Percentiles rank a stretch among this genome's conserved stretches.
Evolutionary conservation across 2,888 invertebrate genomes (phyloP).

Genomic region (Drosophila sordidula): DNA sequence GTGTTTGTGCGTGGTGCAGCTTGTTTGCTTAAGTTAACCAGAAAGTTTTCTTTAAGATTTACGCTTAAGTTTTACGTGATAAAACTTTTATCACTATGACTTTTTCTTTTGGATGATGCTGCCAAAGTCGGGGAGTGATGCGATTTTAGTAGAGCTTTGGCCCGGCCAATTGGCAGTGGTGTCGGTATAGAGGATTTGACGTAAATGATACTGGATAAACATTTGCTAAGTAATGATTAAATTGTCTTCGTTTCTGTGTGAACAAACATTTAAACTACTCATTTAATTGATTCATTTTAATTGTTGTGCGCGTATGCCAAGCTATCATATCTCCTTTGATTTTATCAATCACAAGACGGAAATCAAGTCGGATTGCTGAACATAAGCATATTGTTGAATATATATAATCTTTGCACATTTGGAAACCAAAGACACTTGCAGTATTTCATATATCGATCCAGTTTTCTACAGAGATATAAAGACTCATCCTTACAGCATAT

Average conservation of each 20-base stretch:
- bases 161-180: conserved; percentile 32
- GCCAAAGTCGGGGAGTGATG: conserved; percentile 43
- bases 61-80: conserved; percentile 80
- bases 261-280: not conserved
- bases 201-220: conserved; percentile 1
- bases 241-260: not conserved
- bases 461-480: conserved; percentile 6
- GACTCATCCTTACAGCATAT: conserved; percentile 20
- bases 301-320: too few species aligned
- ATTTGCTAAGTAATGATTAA: not conserved
- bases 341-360: too few species aligned
- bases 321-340: too few species aligned
- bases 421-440: too few species aligned
- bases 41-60: conserved; percentile 81
- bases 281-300: too few species aligned
- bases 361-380: too few species aligned
- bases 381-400: too few species aligned
- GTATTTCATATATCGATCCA: not conserved
- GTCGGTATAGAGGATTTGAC: conserved; percentile 14
- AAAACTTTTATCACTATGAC: conserved; percentile 80
- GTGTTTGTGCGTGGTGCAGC: conserved; percentile 45
- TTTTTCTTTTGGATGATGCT: conserved; percentile 49
- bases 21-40: conserved; percentile 77
- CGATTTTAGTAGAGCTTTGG: conserved; percentile 54
- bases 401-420: not conserved